Evolutionary conservation across 1,140 invertebrate species (phyloP), one percentile per base, ranked within the genome.

Genomic region (Antheraea pernyi): DNA sequence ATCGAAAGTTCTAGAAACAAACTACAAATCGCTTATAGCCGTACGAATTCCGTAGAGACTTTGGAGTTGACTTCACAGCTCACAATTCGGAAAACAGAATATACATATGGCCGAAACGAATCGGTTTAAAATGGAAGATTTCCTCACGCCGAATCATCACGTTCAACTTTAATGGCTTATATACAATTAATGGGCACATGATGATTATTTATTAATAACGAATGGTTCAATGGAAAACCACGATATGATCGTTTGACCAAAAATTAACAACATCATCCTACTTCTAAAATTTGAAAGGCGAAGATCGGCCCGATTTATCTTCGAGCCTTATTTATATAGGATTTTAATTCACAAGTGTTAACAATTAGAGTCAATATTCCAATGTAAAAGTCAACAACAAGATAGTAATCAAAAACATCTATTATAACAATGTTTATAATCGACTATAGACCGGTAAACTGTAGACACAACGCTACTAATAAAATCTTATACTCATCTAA

Each of bases 391-490:
- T 78, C 79, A 84, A 83, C 81, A 81, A 85, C 77, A 79, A 78
- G 74, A 78, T 75, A 70, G 46, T 70, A 36, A 16, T 53, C 70
- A 53, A 73, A 76, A 84, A 83, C 77, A 77, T 79, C 80, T 83
- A 80, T 69, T 77, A 70, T 78, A 83, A 85, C 81, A 83, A 83
- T 69, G 76, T 77, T 74, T 78, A 76, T 77, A 60, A 67, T 69
- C 46, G 61, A 59, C 60, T 73, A 80, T 82, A 84, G 79, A 84
- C 78, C 78, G 79, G 72, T 78, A 76, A 61, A 58, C 60, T 65
- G 62, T 78, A 78, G 71, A 75, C 65, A 76, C 74, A 22, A 13
- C 13, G 30, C 67, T 72, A 72, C 64, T 48, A 59, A 66, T 68
- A 72, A 53, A 69, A 69, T n/a, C 8, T 13, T 63, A 63, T 37